These are phyloP conservation scores for Dryocosmus kuriphilus DNA, from an alignment of 2,888 invertebrate species.

Conservation along the genomic window DNA sequence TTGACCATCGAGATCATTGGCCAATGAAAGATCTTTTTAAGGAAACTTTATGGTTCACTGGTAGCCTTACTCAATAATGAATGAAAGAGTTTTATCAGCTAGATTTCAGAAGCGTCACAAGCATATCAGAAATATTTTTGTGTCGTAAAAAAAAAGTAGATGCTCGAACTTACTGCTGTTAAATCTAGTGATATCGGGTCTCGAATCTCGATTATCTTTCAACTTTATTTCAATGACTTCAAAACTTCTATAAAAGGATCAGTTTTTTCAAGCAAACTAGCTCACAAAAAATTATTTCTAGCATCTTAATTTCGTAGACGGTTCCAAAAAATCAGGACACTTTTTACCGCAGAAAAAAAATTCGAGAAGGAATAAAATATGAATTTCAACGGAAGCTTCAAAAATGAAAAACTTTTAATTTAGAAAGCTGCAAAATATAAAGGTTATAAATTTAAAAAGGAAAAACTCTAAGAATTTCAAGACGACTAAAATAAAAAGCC, in stretches of 20 bases:
- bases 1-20: constrained; percentile 32
- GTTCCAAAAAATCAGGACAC: too few relatives aligned
- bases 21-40: constrained; percentile 22
- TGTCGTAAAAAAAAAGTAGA: neutral
- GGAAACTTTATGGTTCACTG: constrained; percentile 12
- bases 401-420: too few relatives aligned
- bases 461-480: too few relatives aligned
- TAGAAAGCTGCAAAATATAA: too few relatives aligned
- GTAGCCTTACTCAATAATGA: constrained; percentile 4
- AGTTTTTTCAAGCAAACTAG: neutral
- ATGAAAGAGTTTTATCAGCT: constrained; percentile 1
- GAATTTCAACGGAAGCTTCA: too few relatives aligned
- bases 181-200: neutral
- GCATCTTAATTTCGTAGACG: too few relatives aligned
- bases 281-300: neutral
- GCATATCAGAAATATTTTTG: neutral
- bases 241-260: neutral
- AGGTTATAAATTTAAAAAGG: too few relatives aligned
- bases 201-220: neutral
- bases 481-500: too few relatives aligned
- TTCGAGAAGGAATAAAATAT: too few relatives aligned
- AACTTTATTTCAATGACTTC: neutral
- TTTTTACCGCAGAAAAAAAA: too few relatives aligned
- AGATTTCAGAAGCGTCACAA: neutral
- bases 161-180: neutral